Conservation (phyloP, 2,113 vertebrate species). For the Elephas maximus region DNA sequence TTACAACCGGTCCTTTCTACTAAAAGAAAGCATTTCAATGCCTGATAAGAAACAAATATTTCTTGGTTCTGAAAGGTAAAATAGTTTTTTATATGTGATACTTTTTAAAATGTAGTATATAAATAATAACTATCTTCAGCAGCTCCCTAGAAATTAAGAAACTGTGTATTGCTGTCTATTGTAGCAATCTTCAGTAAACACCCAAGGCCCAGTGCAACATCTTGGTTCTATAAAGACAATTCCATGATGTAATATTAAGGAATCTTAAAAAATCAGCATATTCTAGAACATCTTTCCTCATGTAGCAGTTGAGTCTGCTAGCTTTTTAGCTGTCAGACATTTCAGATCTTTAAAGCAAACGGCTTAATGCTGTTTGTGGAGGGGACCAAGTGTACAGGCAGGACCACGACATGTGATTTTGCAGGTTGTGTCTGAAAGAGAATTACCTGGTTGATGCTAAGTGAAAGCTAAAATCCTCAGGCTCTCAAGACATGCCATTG, state of each 20-base stretch:
- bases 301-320: not conserved
- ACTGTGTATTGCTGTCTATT: not conserved
- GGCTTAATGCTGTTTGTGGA: not conserved
- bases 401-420: not conserved
- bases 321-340: not conserved
- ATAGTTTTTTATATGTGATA: not conserved
- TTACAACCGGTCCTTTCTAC: not conserved
- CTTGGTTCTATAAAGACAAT: not conserved
- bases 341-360: not conserved
- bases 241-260: not conserved
- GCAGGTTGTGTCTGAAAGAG: not conserved
- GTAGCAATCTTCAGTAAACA: not conserved
- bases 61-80: not conserved
- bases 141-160: not conserved
- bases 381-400: accelerated
- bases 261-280: not conserved
- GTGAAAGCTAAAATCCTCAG: not conserved
- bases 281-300: not conserved
- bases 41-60: not conserved
- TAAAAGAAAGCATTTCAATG: not conserved
- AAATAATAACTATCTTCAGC: not conserved
- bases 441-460: not conserved
- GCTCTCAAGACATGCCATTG: not conserved
- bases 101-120: not conserved
- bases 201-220: not conserved